These are phyloP conservation scores for Willisornis vidua DNA, from an alignment of 2,113 vertebrate species.

Conservation along the genomic window DNA sequence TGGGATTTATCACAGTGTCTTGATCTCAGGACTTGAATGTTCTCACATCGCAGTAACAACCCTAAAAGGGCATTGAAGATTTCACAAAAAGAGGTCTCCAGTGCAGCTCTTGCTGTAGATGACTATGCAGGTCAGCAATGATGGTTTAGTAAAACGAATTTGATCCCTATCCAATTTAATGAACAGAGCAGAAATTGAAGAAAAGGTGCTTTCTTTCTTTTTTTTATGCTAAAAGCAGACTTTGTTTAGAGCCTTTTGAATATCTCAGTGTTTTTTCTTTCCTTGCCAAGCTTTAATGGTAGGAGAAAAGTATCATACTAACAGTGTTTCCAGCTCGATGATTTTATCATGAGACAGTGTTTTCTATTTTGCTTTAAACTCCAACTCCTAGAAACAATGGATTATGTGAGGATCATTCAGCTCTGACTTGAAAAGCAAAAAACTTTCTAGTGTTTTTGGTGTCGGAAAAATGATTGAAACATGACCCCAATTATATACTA, in stretches of 20 bases:
- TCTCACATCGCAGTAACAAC: background rate
- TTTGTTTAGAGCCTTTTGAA: constrained; percentile 4
- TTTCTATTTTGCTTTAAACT: constrained; percentile 48
- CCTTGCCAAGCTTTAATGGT: background rate
- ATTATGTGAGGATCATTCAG: constrained; percentile 13
- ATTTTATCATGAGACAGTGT: constrained; percentile 42
- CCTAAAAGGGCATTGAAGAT: background rate
- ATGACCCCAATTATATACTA: background rate
- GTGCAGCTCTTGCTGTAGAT: background rate
- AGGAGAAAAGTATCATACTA: constrained; percentile 22
- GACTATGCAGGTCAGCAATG: background rate
- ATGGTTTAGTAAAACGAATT: background rate
- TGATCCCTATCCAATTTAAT: background rate
- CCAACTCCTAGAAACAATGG: constrained; percentile 41
- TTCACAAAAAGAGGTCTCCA: background rate
- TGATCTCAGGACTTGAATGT: background rate
- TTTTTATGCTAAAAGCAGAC: background rate
- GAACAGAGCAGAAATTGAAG: background rate
- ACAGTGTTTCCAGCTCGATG: background rate
- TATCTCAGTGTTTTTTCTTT: background rate
- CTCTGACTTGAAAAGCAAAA: constrained; percentile 27
- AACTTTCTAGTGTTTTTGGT: constrained; percentile 6
- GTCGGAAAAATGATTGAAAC: constrained; percentile 42
- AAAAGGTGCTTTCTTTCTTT: background rate
- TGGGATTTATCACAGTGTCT: background rate